Evolutionary conservation across 2,797 vertebrate genomes (phyloP).

Genomic region (Liasis olivaceus): DNA sequence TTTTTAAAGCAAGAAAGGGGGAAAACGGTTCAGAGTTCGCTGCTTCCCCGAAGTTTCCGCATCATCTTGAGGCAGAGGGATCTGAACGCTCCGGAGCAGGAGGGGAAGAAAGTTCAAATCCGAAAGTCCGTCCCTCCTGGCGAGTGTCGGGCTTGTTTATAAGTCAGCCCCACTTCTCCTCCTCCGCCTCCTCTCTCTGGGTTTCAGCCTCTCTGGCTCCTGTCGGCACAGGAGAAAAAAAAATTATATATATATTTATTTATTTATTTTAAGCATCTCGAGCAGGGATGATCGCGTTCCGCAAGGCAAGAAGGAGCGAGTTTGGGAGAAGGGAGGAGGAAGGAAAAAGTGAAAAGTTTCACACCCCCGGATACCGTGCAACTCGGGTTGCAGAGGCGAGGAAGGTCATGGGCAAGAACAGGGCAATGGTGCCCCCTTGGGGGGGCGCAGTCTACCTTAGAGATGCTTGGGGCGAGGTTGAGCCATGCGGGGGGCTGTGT

Average conservation of each 20-base stretch:
- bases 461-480: not conserved
- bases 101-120: too few relatives aligned
- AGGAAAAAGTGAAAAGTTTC: not conserved
- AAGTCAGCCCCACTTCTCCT: not conserved
- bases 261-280: not conserved
- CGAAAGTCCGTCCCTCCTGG: not conserved
- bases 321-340: not conserved
- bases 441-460: not conserved
- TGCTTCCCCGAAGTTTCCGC: not conserved
- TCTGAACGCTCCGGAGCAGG: too few relatives aligned
- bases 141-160: not conserved
- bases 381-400: not conserved
- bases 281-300: not conserved
- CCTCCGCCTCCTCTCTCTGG: not conserved
- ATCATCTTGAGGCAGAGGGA: not conserved
- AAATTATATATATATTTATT: too few relatives aligned
- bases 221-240: too few relatives aligned
- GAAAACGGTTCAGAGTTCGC: not conserved
- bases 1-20: not conserved
- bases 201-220: not conserved
- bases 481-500: not conserved
- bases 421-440: not conserved
- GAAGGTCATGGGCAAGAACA: not conserved
- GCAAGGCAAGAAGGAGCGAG: slow-evolving; percentile 9
- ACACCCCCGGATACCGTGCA: not conserved